Percentiles rank a stretch among this genome's conserved stretches.
Evolutionary conservation across 1,140 invertebrate species (phyloP).

Genomic region (Idris sp.): DNA sequence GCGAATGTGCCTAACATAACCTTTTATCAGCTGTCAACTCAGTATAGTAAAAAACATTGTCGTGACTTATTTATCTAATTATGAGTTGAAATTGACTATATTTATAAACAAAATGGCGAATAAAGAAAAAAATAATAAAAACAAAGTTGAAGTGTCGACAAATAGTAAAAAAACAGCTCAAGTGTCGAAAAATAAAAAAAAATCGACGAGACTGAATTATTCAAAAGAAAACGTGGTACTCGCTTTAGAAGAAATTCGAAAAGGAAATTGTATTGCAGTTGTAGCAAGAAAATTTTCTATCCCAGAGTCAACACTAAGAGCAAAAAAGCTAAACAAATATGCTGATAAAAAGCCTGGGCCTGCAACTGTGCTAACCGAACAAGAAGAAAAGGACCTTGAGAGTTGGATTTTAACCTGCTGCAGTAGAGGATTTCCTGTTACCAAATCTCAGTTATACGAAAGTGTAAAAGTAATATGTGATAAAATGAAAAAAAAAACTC

Average conservation of each 20-base stretch:
- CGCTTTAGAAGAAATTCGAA: slow-evolving; percentile 14
- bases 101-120: too few species aligned
- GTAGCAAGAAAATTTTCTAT: slow-evolving; percentile 12
- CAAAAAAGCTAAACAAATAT: slow-evolving; percentile 23
- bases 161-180: too few species aligned
- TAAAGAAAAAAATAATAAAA: too few species aligned
- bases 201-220: slow-evolving; percentile 9
- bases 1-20: too few species aligned
- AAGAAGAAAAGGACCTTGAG: slow-evolving; percentile 33
- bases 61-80: too few species aligned
- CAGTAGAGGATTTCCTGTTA: slow-evolving; percentile 22
- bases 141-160: too few species aligned
- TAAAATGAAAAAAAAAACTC: slow-evolving; percentile 14
- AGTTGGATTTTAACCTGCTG: slow-evolving; percentile 29
- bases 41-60: too few species aligned
- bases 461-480: slow-evolving; percentile 23
- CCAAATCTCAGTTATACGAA: slow-evolving; percentile 25
- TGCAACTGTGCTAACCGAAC: slow-evolving; percentile 19
- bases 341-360: slow-evolving; percentile 18
- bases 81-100: too few species aligned
- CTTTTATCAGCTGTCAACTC: too few species aligned
- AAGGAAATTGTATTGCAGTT: slow-evolving; percentile 13
- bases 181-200: too few species aligned
- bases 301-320: slow-evolving; percentile 33
- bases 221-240: slow-evolving; percentile 11